Conservation (phyloP, 2,797 vertebrate genomes). For the Enteromius argenteus region DNA sequence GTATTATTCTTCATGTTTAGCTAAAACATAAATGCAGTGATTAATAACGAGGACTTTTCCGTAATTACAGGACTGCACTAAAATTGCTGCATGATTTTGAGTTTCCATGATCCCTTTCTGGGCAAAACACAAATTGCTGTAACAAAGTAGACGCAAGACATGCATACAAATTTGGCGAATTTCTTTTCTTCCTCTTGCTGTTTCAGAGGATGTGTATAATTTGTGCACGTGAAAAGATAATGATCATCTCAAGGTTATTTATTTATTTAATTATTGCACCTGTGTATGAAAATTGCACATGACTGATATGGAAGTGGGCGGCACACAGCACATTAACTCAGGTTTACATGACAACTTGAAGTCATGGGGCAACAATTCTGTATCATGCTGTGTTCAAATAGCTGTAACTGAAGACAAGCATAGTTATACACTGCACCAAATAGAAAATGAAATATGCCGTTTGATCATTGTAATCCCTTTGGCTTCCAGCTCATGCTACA, state of each 20-base stretch:
- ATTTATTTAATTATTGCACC: neutral
- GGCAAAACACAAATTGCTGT: neutral
- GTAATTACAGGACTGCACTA: neutral
- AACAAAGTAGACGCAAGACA: neutral
- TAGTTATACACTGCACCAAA: neutral
- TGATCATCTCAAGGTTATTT: neutral
- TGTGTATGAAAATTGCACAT: neutral
- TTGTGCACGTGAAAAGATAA: neutral
- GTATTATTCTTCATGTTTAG: slow-evolving; percentile 9
- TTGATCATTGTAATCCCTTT: slow-evolving; percentile 17
- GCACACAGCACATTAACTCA: slow-evolving; percentile 21
- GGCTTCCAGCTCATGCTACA: neutral
- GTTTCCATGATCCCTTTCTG: slow-evolving; percentile 7
- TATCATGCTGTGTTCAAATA: neutral
- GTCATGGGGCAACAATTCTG: slow-evolving; percentile 14
- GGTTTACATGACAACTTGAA: slow-evolving; percentile 7
- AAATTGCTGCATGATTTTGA: neutral
- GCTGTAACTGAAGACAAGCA: neutral
- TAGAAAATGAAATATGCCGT: neutral
- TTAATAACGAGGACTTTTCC: slow-evolving; percentile 1
- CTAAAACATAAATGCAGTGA: slow-evolving; percentile 3
- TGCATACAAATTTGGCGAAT: neutral
- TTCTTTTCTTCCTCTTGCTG: neutral
- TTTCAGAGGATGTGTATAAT: slow-evolving; percentile 5
- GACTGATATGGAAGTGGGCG: neutral